Evolutionary conservation across 1,140 invertebrate genomes (phyloP), one percentile per base, ranked within the genome.

Genomic region (Drosophila athabasca): DNA sequence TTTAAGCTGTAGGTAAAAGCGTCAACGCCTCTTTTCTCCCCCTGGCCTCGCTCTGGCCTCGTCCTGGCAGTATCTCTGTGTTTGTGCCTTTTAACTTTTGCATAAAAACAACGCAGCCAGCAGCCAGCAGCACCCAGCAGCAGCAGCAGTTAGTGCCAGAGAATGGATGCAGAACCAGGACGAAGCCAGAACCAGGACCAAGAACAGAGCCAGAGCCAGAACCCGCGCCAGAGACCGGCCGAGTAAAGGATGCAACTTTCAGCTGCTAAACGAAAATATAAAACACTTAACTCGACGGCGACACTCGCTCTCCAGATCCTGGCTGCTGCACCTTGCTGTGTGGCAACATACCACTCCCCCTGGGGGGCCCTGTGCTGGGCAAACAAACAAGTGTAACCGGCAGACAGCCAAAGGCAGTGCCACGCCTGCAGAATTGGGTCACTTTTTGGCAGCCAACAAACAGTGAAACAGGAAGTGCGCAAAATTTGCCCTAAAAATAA

Each of bases 181-280:
- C n/a, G 49, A 46, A 24, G 45, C 43, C 52, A 52, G 29, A 53
- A 43, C 31, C 70, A 41, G 11, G 11, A 8, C 35, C 35, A 3
- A 41, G 48, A 31, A n/a, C 35, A 8, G 35, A 35, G 31, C 17
- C 35, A 8, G 35, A 35, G 31, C 17, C 15, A 39, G 29, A 13
- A n/a, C 31, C 17, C 15, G 11, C 35, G 35, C 35, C 35, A 39
- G 29, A 31, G 0, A 9, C 35, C 11, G 13, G 39, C 51, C 26
- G 26, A 52, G 60, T 35, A 57, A 79, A 88, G 83, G 83, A 88
- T 88, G 83, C 83, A 88, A 88, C 83, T 88, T 88, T 88, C 79
- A 77, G 79, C 76, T 88, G 79, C 84, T 88, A 88, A 88, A 88
- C 83, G 83, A 88, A 88, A 88, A 88, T 88, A 88, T 88, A 88